Evolutionary conservation across 2,888 invertebrate species (phyloP).

Genomic region (Hydraecia micacea): DNA sequence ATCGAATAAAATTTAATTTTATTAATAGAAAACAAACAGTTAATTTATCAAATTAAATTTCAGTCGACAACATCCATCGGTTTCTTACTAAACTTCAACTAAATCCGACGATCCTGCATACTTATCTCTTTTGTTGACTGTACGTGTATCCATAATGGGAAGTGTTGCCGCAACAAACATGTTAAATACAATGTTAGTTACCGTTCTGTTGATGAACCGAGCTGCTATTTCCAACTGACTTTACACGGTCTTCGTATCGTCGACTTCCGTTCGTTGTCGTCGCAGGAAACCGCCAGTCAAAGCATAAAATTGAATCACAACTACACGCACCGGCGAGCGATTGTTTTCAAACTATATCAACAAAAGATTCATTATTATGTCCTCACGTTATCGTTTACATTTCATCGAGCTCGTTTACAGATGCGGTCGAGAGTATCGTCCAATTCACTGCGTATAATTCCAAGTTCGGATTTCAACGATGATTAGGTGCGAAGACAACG

Average conservation of each 20-base stretch:
- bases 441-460: conserved; percentile 32
- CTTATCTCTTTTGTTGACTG: too few relatives aligned
- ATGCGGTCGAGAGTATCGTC: conserved; percentile 31
- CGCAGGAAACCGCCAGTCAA: conserved; percentile 83
- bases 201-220: conserved; percentile 74
- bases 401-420: conserved; percentile 46
- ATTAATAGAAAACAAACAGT: too few relatives aligned
- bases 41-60: too few relatives aligned
- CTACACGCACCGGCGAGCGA: conserved; percentile 65
- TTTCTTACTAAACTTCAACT: too few relatives aligned
- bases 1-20: too few relatives aligned
- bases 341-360: conserved; percentile 75
- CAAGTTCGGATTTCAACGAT: conserved; percentile 39
- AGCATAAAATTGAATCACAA: conserved; percentile 76
- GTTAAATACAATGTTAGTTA: conserved; percentile 76
- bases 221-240: conserved; percentile 82
- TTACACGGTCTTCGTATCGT: conserved; percentile 71
- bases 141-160: conserved; percentile 56
- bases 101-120: too few relatives aligned
- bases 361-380: conserved; percentile 69
- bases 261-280: conserved; percentile 75
- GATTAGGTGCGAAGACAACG: conserved; percentile 39
- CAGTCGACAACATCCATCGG: too few relatives aligned
- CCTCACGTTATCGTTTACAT: conserved; percentile 63
- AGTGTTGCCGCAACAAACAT: conserved; percentile 70